phyloP scores from a whole-genome alignment of 2,113 vertebrate genomes.

The Labrus mixtus region DNA sequence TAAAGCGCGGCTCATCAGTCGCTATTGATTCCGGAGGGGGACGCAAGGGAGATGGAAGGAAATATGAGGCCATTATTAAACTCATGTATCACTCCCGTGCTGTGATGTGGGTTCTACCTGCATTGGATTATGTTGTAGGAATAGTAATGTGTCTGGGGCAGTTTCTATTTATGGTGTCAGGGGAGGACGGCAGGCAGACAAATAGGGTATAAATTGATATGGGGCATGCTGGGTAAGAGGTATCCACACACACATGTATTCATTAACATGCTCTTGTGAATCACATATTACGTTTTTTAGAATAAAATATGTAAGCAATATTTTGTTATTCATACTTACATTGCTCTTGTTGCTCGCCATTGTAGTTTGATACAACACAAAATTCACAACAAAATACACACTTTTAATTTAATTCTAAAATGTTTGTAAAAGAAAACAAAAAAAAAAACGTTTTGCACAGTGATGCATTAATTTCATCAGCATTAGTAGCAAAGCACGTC shows the following conservation, averaged over 20 bases:
- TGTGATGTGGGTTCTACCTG: slow-evolving; percentile 69
- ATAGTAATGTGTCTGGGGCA: slow-evolving; percentile 75
- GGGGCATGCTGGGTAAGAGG: slow-evolving; percentile 25
- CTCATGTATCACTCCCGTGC: slow-evolving; percentile 43
- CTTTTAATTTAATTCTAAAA: too few relatives aligned
- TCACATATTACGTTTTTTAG: neutral
- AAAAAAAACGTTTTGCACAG: neutral
- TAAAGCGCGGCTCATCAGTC: slow-evolving; percentile 27
- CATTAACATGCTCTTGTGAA: slow-evolving; percentile 4
- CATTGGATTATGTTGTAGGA: slow-evolving; percentile 75
- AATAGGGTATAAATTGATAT: slow-evolving; percentile 52
- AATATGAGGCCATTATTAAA: slow-evolving; percentile 66
- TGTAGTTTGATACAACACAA: neutral
- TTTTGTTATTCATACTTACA: neutral
- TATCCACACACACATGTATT: neutral
- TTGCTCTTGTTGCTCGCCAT: too few relatives aligned
- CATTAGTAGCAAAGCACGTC: slow-evolving; percentile 25
- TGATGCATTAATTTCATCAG: neutral
- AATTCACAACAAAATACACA: too few relatives aligned
- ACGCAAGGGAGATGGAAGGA: slow-evolving; percentile 49
- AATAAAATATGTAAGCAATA: neutral
- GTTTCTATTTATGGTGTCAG: slow-evolving; percentile 67
- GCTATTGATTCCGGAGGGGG: slow-evolving; percentile 57
- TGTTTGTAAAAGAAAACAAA: too few relatives aligned
- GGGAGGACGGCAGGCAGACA: slow-evolving; percentile 67